Percentiles rank a stretch among this genome's conserved stretches.
phyloP scores from a whole-genome alignment of 2,888 invertebrate genomes.

The Drosophila sordidapex region DNA sequence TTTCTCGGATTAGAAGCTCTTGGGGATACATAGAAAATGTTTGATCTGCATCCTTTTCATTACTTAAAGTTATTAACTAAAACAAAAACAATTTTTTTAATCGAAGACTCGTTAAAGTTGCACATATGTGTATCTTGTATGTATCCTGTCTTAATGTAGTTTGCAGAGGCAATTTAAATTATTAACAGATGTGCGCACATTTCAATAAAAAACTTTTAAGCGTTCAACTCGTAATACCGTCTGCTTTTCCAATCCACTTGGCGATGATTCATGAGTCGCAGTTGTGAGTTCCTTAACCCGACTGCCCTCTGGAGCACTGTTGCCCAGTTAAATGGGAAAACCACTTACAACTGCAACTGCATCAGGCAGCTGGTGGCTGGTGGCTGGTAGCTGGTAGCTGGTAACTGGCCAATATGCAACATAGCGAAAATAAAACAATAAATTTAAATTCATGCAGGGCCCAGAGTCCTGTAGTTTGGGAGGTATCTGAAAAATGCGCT shows the following conservation, averaged over 20 bases:
- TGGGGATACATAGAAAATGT: neutral
- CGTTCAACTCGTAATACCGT: neutral
- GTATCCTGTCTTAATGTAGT: neutral
- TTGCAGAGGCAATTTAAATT: conserved; percentile 37
- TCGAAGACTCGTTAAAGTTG: neutral
- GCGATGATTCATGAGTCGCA: conserved; percentile 47
- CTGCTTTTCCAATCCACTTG: conserved; percentile 35
- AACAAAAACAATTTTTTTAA: neutral
- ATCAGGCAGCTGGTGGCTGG: conserved; percentile 8
- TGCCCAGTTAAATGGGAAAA: conserved; percentile 36
- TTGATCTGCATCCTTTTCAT: neutral
- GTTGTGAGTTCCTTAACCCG: conserved; percentile 65
- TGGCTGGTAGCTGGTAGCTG: conserved; percentile 16
- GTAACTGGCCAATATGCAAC: conserved; percentile 47
- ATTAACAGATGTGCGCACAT: conserved; percentile 37
- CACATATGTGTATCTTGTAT: neutral
- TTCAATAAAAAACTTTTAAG: conserved; percentile 41
- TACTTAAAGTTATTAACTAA: neutral
- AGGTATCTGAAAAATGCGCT: conserved; percentile 34
- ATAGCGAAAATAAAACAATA: conserved; percentile 57
- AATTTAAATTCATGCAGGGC: conserved; percentile 41
- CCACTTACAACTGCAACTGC: conserved; percentile 39
- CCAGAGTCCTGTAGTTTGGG: neutral
- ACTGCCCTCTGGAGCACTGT: conserved; percentile 35
- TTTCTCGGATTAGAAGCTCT: neutral